Percentiles rank a stretch among this genome's conserved stretches.
Evolutionary conservation across 2,113 vertebrate species (phyloP).

Genomic region (Rana temporaria): DNA sequence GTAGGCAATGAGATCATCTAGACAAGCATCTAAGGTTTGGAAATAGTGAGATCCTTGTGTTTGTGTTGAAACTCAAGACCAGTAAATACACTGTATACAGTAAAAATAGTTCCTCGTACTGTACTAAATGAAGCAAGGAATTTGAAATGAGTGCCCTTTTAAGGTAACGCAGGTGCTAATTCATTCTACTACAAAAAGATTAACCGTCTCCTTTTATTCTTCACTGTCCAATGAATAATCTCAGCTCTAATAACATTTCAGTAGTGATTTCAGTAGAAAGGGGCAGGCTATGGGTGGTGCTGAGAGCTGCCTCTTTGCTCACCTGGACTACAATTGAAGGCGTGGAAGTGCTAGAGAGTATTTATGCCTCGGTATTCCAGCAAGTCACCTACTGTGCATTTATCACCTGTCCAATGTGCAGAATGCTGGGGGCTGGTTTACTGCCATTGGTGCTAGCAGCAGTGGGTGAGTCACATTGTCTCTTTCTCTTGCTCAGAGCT

Average conservation of each 20-base stretch:
- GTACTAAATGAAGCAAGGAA: too few relatives aligned
- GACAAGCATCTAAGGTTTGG: too few relatives aligned
- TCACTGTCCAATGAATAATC: neutral
- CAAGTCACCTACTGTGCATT: slow-evolving; percentile 6
- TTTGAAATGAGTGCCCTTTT: neutral
- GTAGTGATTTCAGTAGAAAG: neutral
- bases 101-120: too few relatives aligned
- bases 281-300: slow-evolving; percentile 2
- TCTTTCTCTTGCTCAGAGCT: too few relatives aligned
- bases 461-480: slow-evolving; percentile 30
- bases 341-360: slow-evolving; percentile 13
- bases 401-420: slow-evolving; percentile 21
- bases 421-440: slow-evolving; percentile 6
- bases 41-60: too few relatives aligned
- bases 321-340: slow-evolving; percentile 27
- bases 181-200: neutral
- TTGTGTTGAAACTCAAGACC: too few relatives aligned
- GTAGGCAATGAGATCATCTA: too few relatives aligned
- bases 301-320: neutral
- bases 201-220: neutral
- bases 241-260: neutral
- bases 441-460: neutral
- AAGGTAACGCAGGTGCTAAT: neutral
- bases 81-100: too few relatives aligned
- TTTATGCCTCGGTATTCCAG: neutral